Evolutionary conservation across 2,888 invertebrate species (phyloP), one percentile per base, ranked within the genome.

Genomic region (Macropis europaea): DNA sequence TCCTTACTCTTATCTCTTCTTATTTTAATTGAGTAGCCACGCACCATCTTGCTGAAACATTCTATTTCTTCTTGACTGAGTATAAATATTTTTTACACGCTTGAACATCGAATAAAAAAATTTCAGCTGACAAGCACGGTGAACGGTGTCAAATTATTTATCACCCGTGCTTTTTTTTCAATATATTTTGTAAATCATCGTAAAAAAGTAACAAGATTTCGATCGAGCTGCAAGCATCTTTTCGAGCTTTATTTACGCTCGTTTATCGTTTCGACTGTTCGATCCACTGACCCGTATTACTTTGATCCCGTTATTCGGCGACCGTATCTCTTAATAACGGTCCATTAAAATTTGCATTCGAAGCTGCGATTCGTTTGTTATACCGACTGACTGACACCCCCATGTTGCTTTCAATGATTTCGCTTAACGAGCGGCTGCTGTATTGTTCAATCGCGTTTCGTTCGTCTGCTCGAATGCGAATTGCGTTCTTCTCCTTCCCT

Each of bases 291-390:
- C 19, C 5, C 19, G 30, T 30, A 9, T 48, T 19, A 19, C 40
- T 63, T 48, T 32, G 60, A 28, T 24, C 36, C 26, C 13, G 5
- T 32, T 32, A 26, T 6, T 9, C 4, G 2, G 13, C 15, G n/a
- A 13, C 13, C 11, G 13, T 11, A 5, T 0, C 28, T 9, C n/a
- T 61, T 48, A 36, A 50, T 22, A 66, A 66, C 34, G 62, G 22
- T 15, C 62, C 28, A 43, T 61, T 61, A 50, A 34, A 64, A 48
- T 26, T 17, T 5, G 40, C 3, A 64, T 11, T n/a, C 19, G 42
- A 17, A 3, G 15, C 48, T 26, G 22, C 28, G 50, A 36, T 66
- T 22, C 62, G 34, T 28, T 43, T 43, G 15, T 50, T 50, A 43
- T 26, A 32, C 2, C 19, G 13, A n/a, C 26, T 42, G 61, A 48